phyloP scores from a whole-genome alignment of 2,113 vertebrate species.

The Vicugna pacos region DNA sequence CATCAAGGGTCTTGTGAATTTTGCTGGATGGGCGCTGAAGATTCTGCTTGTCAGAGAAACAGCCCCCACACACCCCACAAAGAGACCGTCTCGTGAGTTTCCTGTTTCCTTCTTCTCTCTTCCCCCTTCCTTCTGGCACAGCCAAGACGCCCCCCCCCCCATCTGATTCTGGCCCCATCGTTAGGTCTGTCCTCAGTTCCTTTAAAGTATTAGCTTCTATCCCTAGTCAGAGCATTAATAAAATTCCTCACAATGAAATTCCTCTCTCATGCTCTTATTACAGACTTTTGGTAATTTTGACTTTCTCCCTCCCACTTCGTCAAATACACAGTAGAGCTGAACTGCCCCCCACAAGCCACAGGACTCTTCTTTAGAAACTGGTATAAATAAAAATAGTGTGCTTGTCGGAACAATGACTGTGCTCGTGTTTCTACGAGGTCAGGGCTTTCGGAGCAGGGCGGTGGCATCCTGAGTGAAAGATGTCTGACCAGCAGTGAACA shows the following conservation, averaged over 20 bases:
- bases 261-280: background rate
- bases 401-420: background rate
- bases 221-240: rapidly evolving
- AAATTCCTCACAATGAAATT: background rate
- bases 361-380: background rate
- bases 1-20: rapidly evolving
- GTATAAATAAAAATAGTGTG: background rate
- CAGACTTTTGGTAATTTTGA: background rate
- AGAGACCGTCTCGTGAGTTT: background rate
- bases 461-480: no score
- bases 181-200: background rate
- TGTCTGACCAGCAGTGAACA: background rate
- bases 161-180: background rate
- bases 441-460: background rate
- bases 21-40: background rate
- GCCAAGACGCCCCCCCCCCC: rapidly evolving
- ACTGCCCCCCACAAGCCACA: no score
- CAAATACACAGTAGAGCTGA: no score
- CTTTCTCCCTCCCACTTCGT: background rate
- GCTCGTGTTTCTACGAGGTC: rapidly evolving
- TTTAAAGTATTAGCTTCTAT: background rate
- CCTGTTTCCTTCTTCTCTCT: background rate
- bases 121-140: background rate
- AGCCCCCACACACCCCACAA: background rate
- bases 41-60: background rate